Evolutionary conservation across 2,113 vertebrate species (phyloP).

Genomic region (Rhabdomys dilectus): DNA sequence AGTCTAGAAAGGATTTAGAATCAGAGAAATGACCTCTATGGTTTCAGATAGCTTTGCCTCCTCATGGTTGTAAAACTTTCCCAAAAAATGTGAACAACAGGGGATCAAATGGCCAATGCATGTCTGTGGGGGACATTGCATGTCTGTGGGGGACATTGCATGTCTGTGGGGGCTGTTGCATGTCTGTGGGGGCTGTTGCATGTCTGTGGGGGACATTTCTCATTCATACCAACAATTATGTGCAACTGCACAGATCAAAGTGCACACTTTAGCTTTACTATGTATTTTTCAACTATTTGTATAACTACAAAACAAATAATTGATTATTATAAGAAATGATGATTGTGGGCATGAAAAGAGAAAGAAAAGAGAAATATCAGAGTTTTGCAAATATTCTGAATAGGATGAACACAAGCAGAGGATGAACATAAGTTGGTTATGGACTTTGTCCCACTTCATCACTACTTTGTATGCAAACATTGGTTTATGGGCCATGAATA

Average conservation of each 20-base stretch:
- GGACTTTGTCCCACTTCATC: background rate
- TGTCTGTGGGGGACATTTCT: background rate
- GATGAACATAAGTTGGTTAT: background rate
- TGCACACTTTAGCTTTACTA: background rate
- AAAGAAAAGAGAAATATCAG: background rate
- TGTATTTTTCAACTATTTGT: background rate
- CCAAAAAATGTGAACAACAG: background rate
- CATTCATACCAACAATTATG: background rate
- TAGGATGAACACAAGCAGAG: background rate
- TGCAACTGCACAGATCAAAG: constrained; percentile 14
- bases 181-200: background rate
- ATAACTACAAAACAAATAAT: background rate
- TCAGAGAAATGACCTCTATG: background rate
- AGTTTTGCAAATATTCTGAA: background rate
- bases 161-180: background rate
- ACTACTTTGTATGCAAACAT: background rate
- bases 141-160: background rate
- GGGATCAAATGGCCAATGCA: background rate
- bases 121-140: background rate
- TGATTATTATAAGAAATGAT: background rate
- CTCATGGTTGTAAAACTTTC: background rate
- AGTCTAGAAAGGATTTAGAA: background rate
- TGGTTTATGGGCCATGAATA: background rate
- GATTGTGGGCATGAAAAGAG: background rate
- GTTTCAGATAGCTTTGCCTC: background rate